Conservation (phyloP, 2,797 vertebrate genomes). For the Morus bassanus region DNA sequence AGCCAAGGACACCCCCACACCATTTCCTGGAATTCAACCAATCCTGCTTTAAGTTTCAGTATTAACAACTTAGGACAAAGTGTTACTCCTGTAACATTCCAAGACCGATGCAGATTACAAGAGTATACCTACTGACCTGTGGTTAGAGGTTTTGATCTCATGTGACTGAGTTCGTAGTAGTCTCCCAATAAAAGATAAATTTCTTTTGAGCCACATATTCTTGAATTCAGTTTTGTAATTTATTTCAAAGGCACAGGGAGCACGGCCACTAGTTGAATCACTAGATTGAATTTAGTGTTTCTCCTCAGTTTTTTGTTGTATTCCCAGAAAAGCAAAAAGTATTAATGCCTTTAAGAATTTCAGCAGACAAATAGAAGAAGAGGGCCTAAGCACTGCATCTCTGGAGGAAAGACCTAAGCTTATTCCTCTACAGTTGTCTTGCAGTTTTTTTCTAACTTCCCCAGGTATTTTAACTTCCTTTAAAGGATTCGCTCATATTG, state of each 20-base stretch:
- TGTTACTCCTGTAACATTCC: neutral
- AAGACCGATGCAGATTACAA: neutral
- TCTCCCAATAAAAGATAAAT: neutral
- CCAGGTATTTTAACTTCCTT: neutral
- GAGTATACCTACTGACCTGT: neutral
- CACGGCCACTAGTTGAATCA: neutral
- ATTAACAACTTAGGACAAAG: neutral
- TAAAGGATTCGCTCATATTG: neutral
- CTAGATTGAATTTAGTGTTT: neutral
- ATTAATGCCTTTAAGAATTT: neutral
- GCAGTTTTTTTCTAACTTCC: neutral
- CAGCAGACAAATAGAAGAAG: neutral
- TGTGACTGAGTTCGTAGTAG: neutral
- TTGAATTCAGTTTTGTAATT: neutral
- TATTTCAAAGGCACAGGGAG: neutral
- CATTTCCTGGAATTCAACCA: neutral
- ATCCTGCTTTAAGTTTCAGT: neutral
- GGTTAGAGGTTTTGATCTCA: neutral
- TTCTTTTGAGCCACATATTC: neutral
- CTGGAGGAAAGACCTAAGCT: neutral
- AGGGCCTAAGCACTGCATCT: neutral
- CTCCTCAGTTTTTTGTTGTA: rapidly evolving
- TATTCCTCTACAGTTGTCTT: neutral
- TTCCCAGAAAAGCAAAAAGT: neutral
- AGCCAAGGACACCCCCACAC: neutral